Percentiles rank a stretch among this genome's conserved stretches.
Conservation (phyloP, 92 coral and sea anemone genomes). For the Paragorgia papillata region DNA sequence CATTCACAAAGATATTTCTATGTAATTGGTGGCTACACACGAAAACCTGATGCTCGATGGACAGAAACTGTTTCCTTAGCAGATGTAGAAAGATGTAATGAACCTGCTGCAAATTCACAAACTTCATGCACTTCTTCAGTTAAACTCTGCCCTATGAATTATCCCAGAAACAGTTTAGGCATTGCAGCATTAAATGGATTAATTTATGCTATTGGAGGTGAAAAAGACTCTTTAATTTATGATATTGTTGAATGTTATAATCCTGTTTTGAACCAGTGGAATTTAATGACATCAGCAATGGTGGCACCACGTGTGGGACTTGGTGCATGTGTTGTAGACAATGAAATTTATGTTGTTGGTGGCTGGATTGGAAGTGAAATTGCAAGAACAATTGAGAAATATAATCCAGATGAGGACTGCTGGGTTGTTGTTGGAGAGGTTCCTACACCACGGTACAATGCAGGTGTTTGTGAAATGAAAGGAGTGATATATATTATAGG, state of each 20-base stretch:
- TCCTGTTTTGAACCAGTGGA: slow-evolving; percentile 80
- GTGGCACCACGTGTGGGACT: slow-evolving; percentile 79
- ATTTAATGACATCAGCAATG: slow-evolving; percentile 69
- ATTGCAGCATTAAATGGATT: slow-evolving; percentile 75
- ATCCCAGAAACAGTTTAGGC: slow-evolving; percentile 78
- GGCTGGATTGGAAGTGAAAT: slow-evolving; percentile 98
- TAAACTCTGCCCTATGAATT: slow-evolving; percentile 73
- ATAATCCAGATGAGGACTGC: slow-evolving; percentile 74
- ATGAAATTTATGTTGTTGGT: slow-evolving; percentile 88
- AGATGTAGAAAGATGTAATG: slow-evolving; percentile 81
- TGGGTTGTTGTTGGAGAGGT: slow-evolving; percentile 87
- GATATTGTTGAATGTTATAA: slow-evolving; percentile 89
- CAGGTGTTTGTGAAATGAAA: slow-evolving; percentile 80
- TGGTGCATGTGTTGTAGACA: slow-evolving; percentile 90
- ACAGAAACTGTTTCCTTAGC: slow-evolving; percentile 78
- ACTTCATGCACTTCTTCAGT: slow-evolving; percentile 53
- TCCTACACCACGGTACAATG: slow-evolving; percentile 78
- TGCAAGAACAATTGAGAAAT: slow-evolving; percentile 80
- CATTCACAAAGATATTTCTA: slow-evolving; percentile 85
- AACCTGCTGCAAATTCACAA: slow-evolving; percentile 66
- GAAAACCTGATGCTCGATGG: slow-evolving; percentile 77
- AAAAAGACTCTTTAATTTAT: slow-evolving; percentile 88
- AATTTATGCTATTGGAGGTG: slow-evolving; percentile 91
- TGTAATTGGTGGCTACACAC: slow-evolving; percentile 86
- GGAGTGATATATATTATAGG: slow-evolving; percentile 86